These are phyloP conservation scores for Sycobia sp. DNA, from an alignment of 1,140 invertebrate genomes.

Conservation along the genomic window DNA sequence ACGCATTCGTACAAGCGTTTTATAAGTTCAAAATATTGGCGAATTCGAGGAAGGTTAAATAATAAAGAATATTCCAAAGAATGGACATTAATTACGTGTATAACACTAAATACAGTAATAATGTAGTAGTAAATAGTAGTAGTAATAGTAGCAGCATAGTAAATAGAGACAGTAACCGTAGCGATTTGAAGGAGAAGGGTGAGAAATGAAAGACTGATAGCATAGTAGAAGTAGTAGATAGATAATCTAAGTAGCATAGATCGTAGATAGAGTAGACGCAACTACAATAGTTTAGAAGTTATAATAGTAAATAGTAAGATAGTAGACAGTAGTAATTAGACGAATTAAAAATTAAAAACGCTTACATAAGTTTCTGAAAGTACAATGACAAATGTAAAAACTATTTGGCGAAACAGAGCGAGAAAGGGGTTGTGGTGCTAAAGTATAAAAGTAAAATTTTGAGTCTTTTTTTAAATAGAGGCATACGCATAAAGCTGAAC, in stretches of 20 bases:
- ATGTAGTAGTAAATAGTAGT: constrained; percentile 30
- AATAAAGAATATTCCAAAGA: constrained; percentile 29
- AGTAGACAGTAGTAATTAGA: constrained; percentile 25
- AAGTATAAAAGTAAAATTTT: constrained; percentile 16
- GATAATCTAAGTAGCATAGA: constrained; percentile 32
- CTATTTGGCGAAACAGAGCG: constrained; percentile 34
- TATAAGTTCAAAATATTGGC: constrained; percentile 19
- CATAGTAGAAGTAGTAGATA: constrained; percentile 36
- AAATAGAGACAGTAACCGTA: constrained; percentile 31
- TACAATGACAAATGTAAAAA: constrained; percentile 37
- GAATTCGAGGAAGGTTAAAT: constrained; percentile 27
- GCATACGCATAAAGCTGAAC: constrained; percentile 26
- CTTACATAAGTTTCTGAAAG: constrained; percentile 31
- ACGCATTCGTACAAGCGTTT: constrained; percentile 33
- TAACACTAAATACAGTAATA: constrained; percentile 34
- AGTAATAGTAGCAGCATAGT: constrained; percentile 31
- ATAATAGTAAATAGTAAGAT: constrained; percentile 19
- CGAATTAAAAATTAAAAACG: constrained; percentile 33
- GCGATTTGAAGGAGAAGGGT: constrained; percentile 26
- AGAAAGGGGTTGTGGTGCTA: constrained; percentile 24
- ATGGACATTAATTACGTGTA: constrained; percentile 27
- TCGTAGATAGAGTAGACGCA: constrained; percentile 30
- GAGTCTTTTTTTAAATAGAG: constrained; percentile 15
- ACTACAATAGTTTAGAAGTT: constrained; percentile 24
- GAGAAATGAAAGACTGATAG: constrained; percentile 34